These are phyloP conservation scores for Lycocorax pyrrhopterus DNA, from an alignment of 2,113 vertebrate species.

Conservation along the genomic window DNA sequence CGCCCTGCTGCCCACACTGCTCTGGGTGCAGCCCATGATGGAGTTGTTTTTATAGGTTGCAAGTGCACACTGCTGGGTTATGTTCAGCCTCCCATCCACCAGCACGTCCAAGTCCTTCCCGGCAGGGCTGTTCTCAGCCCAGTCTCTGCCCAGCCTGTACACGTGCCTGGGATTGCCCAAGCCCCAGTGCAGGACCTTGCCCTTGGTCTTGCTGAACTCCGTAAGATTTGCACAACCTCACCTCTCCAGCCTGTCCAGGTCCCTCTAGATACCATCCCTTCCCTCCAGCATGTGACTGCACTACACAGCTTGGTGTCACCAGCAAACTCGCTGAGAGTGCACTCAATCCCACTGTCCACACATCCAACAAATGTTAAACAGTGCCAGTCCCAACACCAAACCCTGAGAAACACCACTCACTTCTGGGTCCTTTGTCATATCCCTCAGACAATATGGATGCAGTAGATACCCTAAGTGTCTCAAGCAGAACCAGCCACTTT, in stretches of 20 bases:
- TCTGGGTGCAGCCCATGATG: background rate
- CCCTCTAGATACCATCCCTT: background rate
- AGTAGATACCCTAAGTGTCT: background rate
- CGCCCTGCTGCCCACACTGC: background rate
- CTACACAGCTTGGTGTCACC: background rate
- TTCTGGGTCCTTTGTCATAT: background rate
- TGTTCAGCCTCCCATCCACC: background rate
- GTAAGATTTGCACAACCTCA: background rate
- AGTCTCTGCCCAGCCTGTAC: too few species aligned
- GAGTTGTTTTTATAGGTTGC: background rate
- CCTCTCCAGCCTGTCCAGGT: background rate
- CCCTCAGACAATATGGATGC: background rate
- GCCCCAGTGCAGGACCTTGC: background rate
- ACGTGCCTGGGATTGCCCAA: background rate
- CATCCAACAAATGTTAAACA: background rate
- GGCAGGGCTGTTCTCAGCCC: too few species aligned
- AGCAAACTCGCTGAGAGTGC: too few species aligned
- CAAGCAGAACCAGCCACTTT: background rate
- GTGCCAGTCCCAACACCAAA: background rate
- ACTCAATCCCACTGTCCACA: background rate
- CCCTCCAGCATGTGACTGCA: background rate
- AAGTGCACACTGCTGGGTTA: background rate
- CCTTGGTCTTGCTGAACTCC: background rate
- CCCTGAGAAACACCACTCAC: background rate
- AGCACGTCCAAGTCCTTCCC: background rate